Percentiles rank a stretch among this genome's conserved stretches.
These are phyloP conservation scores for Saimiri boliviensis DNA, from an alignment of 2,113 vertebrate species.

Conservation along the genomic window DNA sequence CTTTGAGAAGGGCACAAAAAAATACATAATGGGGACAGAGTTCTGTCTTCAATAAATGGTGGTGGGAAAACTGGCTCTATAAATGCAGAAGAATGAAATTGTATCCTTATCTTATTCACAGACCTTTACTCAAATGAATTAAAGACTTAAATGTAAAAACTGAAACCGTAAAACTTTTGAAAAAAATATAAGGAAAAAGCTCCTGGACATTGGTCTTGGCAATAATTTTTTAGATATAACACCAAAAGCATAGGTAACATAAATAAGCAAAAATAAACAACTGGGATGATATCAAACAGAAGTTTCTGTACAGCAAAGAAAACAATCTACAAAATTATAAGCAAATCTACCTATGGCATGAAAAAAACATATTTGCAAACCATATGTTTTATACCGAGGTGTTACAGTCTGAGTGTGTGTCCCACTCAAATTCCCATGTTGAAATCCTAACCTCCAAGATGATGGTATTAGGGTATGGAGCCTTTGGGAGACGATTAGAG, in stretches of 20 bases:
- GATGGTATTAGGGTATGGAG: not conserved
- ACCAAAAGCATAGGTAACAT: not conserved
- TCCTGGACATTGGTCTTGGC: not conserved
- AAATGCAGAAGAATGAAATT: not conserved
- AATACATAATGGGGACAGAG: not conserved
- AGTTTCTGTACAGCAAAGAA: not conserved
- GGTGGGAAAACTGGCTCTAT: not conserved
- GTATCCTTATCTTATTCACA: not conserved
- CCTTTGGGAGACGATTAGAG: not conserved
- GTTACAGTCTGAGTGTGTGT: not conserved
- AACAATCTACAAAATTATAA: not conserved
- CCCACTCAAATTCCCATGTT: not conserved
- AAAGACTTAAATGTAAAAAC: not conserved
- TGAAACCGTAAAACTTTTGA: not conserved
- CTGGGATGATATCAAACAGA: not conserved
- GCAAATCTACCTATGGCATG: not conserved
- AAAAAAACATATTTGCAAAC: not conserved
- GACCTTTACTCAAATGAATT: not conserved
- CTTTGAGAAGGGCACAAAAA: not conserved
- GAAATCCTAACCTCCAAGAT: not conserved
- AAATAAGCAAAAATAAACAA: not conserved
- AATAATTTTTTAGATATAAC: not conserved
- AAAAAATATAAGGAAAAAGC: not conserved
- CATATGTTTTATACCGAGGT: not conserved
- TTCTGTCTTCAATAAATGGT: not conserved